Evolutionary conservation across 2,888 invertebrate genomes (phyloP).

Genomic region (Tachina lurida): DNA sequence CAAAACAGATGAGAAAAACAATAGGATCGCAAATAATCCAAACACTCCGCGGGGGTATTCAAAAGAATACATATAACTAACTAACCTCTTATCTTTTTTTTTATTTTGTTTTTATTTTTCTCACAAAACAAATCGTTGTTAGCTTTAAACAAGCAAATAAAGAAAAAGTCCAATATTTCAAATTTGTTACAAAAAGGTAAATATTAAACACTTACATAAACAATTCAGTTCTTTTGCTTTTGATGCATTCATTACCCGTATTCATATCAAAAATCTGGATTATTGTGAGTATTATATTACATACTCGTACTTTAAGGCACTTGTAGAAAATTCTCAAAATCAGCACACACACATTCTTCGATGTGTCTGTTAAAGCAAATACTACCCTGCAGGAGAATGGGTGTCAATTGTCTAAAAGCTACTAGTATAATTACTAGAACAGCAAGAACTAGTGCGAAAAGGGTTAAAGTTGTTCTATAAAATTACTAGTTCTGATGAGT

Average conservation of each 20-base stretch:
- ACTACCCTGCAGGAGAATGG: no score
- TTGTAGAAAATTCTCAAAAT: conserved; percentile 4
- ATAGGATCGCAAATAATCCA: conserved; percentile 68
- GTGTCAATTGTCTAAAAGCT: no score
- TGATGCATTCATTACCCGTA: not conserved
- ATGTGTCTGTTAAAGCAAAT: not conserved
- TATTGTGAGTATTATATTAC: not conserved
- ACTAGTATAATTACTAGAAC: no score
- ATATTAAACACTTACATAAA: conserved; percentile 32
- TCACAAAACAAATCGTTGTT: conserved; percentile 45
- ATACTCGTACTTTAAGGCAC: conserved; percentile 5
- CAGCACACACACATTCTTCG: not conserved
- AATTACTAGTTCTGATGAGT: no score
- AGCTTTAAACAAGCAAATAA: conserved; percentile 62
- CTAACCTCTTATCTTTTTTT: conserved; percentile 56
- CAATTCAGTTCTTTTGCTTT: not conserved
- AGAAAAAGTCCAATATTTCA: conserved; percentile 24
- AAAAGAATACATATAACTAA: conserved; percentile 41
- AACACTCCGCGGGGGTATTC: conserved; percentile 62
- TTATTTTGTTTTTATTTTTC: conserved; percentile 21
- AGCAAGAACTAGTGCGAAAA: no score
- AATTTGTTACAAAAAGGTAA: conserved; percentile 34
- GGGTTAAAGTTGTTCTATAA: no score
- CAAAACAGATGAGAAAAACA: conserved; percentile 69
- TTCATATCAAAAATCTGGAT: not conserved